Evolutionary conservation across 2,113 vertebrate species (phyloP).

Genomic region (Oncorhynchus nerka): DNA sequence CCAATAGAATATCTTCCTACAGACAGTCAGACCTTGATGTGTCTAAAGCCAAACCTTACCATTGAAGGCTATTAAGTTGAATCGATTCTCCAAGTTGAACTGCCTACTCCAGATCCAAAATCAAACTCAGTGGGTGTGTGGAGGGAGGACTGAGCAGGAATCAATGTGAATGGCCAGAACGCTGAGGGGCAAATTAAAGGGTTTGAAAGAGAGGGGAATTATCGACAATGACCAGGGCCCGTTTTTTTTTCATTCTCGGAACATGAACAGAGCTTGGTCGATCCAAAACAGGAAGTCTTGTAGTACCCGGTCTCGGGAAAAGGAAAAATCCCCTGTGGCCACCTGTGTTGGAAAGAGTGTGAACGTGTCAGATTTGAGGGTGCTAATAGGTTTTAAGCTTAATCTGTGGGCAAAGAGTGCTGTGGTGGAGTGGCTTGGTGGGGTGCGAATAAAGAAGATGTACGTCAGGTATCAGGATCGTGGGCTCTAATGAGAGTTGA

Average conservation of each 20-base stretch:
- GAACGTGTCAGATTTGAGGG: slow-evolving; percentile 42
- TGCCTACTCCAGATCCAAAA: slow-evolving; percentile 32
- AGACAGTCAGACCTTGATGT: slow-evolving; percentile 42
- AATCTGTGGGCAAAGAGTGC: slow-evolving; percentile 51
- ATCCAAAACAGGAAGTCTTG: slow-evolving; percentile 22
- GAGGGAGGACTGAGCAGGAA: slow-evolving; percentile 20
- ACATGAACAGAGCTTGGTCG: slow-evolving; percentile 10
- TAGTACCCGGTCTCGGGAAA: slow-evolving; percentile 15
- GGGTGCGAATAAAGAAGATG: slow-evolving; percentile 50
- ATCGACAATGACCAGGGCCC: slow-evolving; percentile 18
- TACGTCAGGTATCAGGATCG: slow-evolving; percentile 52
- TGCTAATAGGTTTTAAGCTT: slow-evolving; percentile 40
- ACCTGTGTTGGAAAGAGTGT: slow-evolving; percentile 37
- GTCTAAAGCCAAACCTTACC: slow-evolving; percentile 25
- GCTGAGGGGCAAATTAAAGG: slow-evolving; percentile 31
- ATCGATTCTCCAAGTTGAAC: slow-evolving; percentile 49
- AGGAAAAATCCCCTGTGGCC: slow-evolving; percentile 23
- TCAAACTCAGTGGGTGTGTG: slow-evolving; percentile 34
- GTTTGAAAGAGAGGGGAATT: slow-evolving; percentile 21
- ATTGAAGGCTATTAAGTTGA: slow-evolving; percentile 20
- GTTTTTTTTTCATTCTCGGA: slow-evolving; percentile 21
- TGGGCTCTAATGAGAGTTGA: slow-evolving; percentile 56
- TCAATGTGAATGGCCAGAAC: slow-evolving; percentile 34
- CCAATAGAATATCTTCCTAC: slow-evolving; percentile 23
- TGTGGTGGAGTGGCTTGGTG: slow-evolving; percentile 21